Evolutionary conservation across 2,113 vertebrate genomes (phyloP).

Genomic region (Coracopsis vasa): DNA sequence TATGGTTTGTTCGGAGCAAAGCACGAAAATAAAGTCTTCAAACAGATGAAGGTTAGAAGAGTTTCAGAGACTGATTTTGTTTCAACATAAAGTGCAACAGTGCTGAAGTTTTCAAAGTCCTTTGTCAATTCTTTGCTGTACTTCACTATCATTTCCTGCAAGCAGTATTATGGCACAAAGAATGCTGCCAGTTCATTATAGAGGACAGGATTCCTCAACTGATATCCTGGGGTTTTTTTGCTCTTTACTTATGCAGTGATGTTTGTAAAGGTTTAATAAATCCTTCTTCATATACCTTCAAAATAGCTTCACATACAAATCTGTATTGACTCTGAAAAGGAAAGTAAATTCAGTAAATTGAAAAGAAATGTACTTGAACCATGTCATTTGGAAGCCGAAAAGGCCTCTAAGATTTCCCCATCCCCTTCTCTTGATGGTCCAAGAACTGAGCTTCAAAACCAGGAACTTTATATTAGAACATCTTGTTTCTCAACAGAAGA

Average conservation of each 20-base stretch:
- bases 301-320: conserved; percentile 98
- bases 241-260: conserved; percentile 81
- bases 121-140: conserved; percentile 74
- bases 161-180: conserved; percentile 68
- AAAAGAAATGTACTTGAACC: not conserved
- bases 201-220: conserved; percentile 59
- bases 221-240: conserved; percentile 53
- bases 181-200: conserved; percentile 51
- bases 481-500: not conserved
- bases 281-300: conserved; percentile 95
- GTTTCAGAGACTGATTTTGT: conserved; percentile 76
- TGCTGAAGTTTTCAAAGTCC: conserved; percentile 90
- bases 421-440: not conserved
- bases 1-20: conserved; percentile 74
- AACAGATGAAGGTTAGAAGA: conserved; percentile 71
- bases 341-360: conserved; percentile 39
- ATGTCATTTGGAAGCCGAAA: not conserved
- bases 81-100: conserved; percentile 98
- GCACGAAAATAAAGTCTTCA: conserved; percentile 74
- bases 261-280: conserved; percentile 84
- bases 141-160: conserved; percentile 64
- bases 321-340: conserved; percentile 93
- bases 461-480: not conserved
- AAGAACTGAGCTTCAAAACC: not conserved
- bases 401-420: not conserved